phyloP scores from a whole-genome alignment of 2,888 invertebrate genomes.

The Dexiosoma caninum region DNA sequence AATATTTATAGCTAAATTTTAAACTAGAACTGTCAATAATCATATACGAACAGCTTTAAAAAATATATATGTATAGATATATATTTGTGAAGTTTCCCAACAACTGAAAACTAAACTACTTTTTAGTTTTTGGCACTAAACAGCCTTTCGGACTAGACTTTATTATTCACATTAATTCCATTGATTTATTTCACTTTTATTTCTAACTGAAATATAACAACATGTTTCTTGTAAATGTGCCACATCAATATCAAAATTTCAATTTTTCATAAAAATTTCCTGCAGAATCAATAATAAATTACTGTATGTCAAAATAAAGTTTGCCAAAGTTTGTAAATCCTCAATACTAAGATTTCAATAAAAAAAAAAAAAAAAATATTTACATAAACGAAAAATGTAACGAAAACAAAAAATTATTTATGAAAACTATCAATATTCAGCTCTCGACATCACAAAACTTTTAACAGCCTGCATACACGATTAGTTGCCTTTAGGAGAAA shows the following conservation, averaged over 20 bases:
- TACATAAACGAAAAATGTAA: background rate
- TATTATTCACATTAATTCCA: too few species aligned
- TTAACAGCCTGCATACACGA: slow-evolving; percentile 17
- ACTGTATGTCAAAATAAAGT: background rate
- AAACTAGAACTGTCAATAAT: too few species aligned
- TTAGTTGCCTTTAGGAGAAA: slow-evolving; percentile 38
- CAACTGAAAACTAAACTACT: too few species aligned
- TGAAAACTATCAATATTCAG: slow-evolving; percentile 45
- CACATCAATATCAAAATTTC: too few species aligned
- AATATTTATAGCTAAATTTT: too few species aligned
- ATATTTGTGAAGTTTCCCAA: too few species aligned
- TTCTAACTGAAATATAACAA: background rate
- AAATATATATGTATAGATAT: too few species aligned
- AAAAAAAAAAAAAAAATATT: too few species aligned
- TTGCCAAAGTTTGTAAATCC: background rate
- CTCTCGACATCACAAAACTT: slow-evolving; percentile 24
- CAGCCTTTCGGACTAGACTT: too few species aligned
- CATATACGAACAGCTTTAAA: too few species aligned
- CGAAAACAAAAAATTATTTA: background rate
- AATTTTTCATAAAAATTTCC: background rate
- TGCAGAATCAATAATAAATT: background rate
- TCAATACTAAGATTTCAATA: slow-evolving; percentile 6
- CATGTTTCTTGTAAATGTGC: background rate
- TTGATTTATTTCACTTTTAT: background rate
- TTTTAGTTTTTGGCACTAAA: too few species aligned